phyloP scores from a whole-genome alignment of 2,797 vertebrate species.

The Ataeniobius toweri region DNA sequence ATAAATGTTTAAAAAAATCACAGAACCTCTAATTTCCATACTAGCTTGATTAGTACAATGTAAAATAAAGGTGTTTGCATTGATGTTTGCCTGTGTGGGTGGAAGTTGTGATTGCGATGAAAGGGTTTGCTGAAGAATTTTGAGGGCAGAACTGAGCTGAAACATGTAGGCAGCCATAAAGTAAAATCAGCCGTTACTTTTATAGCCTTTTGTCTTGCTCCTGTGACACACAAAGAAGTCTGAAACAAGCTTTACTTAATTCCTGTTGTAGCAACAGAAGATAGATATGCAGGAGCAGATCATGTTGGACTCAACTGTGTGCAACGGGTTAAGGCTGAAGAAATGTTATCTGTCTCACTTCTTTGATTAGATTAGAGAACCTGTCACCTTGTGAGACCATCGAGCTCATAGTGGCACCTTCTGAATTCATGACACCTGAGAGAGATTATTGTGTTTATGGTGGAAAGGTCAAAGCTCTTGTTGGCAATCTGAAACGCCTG shows the following conservation, averaged over 20 bases:
- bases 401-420: conserved; percentile 25
- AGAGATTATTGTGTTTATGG: conserved; percentile 34
- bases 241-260: conserved; percentile 5
- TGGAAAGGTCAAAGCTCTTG: conserved; percentile 60
- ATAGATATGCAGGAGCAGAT: conserved; percentile 20
- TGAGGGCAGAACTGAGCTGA: conserved; percentile 17
- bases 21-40: conserved; percentile 1
- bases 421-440: conserved; percentile 45
- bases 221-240: conserved; percentile 8
- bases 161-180: conserved; percentile 11
- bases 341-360: conserved; percentile 16
- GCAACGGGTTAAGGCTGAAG: conserved; percentile 19
- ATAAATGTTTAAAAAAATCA: background rate
- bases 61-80: background rate
- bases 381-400: conserved; percentile 22
- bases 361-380: conserved; percentile 45
- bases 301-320: conserved; percentile 13
- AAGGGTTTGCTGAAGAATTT: conserved; percentile 20
- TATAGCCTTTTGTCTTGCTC: conserved; percentile 7
- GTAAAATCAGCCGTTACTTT: conserved; percentile 20
- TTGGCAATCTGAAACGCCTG: conserved; percentile 25
- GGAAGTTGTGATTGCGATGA: background rate
- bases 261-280: conserved; percentile 13
- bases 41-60: background rate
- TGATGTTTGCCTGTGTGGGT: conserved; percentile 1